phyloP scores from a whole-genome alignment of 2,113 vertebrate genomes.

The Hucho hucho region DNA sequence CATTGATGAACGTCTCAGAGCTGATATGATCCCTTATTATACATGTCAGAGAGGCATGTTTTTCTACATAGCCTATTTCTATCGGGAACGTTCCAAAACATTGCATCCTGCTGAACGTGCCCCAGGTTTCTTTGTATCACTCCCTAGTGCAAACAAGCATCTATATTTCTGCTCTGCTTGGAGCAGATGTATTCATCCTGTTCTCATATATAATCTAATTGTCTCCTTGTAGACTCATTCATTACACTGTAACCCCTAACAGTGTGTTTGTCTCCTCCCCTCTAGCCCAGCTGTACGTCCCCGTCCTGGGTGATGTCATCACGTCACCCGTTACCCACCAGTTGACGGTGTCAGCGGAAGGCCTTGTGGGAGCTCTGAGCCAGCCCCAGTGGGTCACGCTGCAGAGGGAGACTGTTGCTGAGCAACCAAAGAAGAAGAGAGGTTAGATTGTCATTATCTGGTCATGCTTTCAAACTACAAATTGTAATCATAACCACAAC shows the following conservation, averaged over 20 bases:
- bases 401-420: slow-evolving; percentile 69
- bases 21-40: no score
- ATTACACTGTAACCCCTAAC: no score
- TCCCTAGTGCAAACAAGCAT: not conserved
- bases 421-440: slow-evolving; percentile 86
- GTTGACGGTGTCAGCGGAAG: slow-evolving; percentile 84
- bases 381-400: slow-evolving; percentile 72
- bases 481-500: no score
- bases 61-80: no score
- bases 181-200: no score
- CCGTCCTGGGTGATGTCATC: slow-evolving; percentile 82
- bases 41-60: no score
- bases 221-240: no score
- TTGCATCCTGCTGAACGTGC: no score
- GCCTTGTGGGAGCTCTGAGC: slow-evolving; percentile 82
- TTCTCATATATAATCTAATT: no score
- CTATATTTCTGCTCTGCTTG: not conserved
- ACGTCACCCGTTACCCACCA: slow-evolving; percentile 84
- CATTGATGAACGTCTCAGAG: no score
- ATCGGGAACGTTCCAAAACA: no score
- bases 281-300: slow-evolving; percentile 71
- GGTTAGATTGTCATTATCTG: slow-evolving; percentile 62
- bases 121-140: not conserved
- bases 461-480: no score
- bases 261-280: slow-evolving; percentile 43